Percentiles rank a stretch among this genome's conserved stretches.
These are phyloP conservation scores for Ephydatia muelleri DNA, from an alignment of 37 sponge, comb jelly and placozoan species.

Conservation along the genomic window DNA sequence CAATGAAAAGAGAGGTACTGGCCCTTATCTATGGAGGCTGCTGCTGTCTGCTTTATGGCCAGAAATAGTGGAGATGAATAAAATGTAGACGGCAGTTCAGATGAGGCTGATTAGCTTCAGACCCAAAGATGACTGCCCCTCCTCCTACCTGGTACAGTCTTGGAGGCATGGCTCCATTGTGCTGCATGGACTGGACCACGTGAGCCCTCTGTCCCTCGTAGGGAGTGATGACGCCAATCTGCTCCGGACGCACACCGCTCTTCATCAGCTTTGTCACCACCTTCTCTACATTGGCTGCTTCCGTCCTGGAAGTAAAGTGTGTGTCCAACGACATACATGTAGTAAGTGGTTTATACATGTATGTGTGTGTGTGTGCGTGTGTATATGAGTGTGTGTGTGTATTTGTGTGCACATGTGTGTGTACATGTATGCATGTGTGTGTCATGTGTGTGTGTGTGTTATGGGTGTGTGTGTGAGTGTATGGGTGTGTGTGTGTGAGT, in stretches of 20 bases:
- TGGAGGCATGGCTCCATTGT: conserved; percentile 81
- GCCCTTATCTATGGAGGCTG: too few species aligned
- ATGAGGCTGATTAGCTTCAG: neutral
- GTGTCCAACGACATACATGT: neutral
- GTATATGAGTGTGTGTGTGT: conserved; percentile 1
- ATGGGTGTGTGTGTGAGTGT: too few species aligned
- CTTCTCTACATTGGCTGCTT: conserved; percentile 93
- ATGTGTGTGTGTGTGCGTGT: conserved; percentile 41
- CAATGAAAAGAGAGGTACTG: too few species aligned
- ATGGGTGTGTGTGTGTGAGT: too few species aligned
- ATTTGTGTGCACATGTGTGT: too few species aligned
- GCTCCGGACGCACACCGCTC: conserved; percentile 85
- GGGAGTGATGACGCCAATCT: conserved; percentile 97
- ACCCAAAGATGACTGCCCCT: neutral
- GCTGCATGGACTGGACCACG: conserved; percentile 94
- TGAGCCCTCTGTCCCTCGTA: conserved; percentile 97
- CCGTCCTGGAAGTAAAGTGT: conserved; percentile 52
- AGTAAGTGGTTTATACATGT: conserved; percentile 7
- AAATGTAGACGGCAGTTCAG: neutral
- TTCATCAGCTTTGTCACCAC: conserved; percentile 89
- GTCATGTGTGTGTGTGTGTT: too few species aligned
- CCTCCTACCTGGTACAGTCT: conserved; percentile 80
- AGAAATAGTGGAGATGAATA: neutral
- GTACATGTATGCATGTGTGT: too few species aligned
- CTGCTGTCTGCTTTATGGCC: neutral